Percentiles rank a stretch among this genome's conserved stretches.
Evolutionary conservation across 2,888 invertebrate genomes (phyloP).

Genomic region (Pantelozetes paolii): DNA sequence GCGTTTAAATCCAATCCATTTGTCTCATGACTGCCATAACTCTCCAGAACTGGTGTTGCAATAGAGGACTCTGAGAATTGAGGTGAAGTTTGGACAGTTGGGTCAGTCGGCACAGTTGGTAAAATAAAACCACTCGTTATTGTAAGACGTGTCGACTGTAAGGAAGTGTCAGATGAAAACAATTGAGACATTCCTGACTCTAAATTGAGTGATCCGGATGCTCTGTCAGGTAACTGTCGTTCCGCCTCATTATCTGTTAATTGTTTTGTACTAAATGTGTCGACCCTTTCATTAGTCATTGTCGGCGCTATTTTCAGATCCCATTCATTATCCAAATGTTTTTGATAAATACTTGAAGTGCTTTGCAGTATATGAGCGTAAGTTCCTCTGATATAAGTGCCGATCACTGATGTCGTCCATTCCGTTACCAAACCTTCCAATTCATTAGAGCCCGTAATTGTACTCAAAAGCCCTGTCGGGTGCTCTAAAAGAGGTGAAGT

Average conservation of each 20-base stretch:
- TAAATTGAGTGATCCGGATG: neutral
- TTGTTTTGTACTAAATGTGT: neutral
- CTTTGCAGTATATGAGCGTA: conserved; percentile 59
- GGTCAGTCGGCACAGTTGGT: conserved; percentile 39
- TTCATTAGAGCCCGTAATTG: conserved; percentile 57
- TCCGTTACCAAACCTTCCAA: conserved; percentile 56
- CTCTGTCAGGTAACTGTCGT: neutral
- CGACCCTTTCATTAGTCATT: neutral
- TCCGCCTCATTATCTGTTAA: neutral
- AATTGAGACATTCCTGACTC: neutral
- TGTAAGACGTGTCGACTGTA: conserved; percentile 7
- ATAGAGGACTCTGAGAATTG: neutral
- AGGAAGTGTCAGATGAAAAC: neutral
- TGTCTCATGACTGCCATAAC: neutral
- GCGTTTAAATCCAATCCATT: conserved; percentile 51
- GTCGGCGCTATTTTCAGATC: neutral
- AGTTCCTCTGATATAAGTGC: conserved; percentile 57
- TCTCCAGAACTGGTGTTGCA: neutral
- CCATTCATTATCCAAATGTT: neutral
- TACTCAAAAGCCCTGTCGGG: conserved; percentile 35
- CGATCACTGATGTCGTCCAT: conserved; percentile 58
- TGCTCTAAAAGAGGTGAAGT: neutral
- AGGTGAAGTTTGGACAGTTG: conserved; percentile 20
- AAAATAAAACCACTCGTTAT: conserved; percentile 47
- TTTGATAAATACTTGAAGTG: conserved; percentile 55